phyloP scores from a whole-genome alignment of 2,888 invertebrate genomes.

The Lepas anatifera region DNA sequence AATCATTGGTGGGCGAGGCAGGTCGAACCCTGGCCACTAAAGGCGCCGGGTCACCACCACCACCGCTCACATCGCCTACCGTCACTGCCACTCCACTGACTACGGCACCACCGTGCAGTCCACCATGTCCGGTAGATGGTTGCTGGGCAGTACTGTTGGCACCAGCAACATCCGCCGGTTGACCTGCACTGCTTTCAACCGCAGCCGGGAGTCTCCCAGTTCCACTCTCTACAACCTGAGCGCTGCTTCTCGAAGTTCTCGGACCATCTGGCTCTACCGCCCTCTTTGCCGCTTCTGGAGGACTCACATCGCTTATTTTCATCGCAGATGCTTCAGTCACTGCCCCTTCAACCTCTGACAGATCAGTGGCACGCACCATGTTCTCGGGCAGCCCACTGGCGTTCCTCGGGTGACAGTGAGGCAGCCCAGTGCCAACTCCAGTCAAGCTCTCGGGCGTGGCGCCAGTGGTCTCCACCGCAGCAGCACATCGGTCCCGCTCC shows the following conservation, averaged over 20 bases:
- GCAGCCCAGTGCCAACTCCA: neutral
- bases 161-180: too few species aligned
- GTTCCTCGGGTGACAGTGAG: neutral
- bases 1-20: neutral
- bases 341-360: neutral
- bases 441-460: neutral
- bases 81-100: neutral
- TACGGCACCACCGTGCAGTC: neutral
- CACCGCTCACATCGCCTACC: neutral
- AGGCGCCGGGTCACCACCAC: neutral
- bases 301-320: too few species aligned
- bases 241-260: too few species aligned
- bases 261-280: too few species aligned
- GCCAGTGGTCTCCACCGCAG: neutral
- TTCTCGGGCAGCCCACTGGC: neutral
- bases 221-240: too few species aligned
- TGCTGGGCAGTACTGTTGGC: too few species aligned
- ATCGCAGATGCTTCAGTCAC: slow-evolving; percentile 7
- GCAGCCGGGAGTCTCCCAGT: too few species aligned
- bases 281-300: too few species aligned
- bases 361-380: neutral
- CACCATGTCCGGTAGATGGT: too few species aligned
- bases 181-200: too few species aligned
- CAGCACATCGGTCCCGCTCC: neutral
- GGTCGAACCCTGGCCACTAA: neutral